Base-by-base conservation (phyloP, 2,888 invertebrate species). In the Lasioglossum oenotherae region DNA sequence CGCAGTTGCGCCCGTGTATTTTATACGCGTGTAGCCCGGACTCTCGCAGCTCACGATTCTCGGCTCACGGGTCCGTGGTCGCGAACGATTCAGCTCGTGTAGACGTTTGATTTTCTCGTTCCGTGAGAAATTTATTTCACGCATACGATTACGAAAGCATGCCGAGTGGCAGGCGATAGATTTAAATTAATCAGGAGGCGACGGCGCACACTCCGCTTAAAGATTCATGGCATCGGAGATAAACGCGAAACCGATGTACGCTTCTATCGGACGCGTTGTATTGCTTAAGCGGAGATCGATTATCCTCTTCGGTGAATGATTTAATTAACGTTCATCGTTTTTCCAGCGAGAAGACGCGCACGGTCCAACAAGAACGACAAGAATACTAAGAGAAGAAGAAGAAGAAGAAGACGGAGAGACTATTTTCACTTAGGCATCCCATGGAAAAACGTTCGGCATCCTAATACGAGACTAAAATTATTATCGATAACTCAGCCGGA, bases 101-200 rank as follows among this genome's bases (percentile, higher is more conserved):
- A 80, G 35, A 71, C 73, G 71, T 75, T 80, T 31, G 64, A 82
- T 60, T 46, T 81, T 85, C 81, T 64, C 64, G 46, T 44, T 77
- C 19, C 44, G 67, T 27, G 60, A 67, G 72, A 82, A 82, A 84
- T 78, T 81, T 64, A 78, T 81, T 81, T 81, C 77, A n/a, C 71
- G 27, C 81, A 23, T 64, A 78, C 60, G 57, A 78, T 81, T 81
- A 78, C 46, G 49, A 46, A 16, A 35, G 31, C 60, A 46, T 49
- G 73, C 41, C 27, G 60, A 57, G 35, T 41, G 78, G 60, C 78
- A 31, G 64, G 69, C 75, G 76, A 75, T 83, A 72, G 79, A 80
- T 83, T 80, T 76, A 83, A 83, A 83, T 80, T 76, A 76, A 83
- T 83, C 75, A 71, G 60, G 69, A n/a, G 74, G 49, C 73, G 78